phyloP scores from a whole-genome alignment of 1,140 invertebrate species.

The Gonatopus flavifemur region DNA sequence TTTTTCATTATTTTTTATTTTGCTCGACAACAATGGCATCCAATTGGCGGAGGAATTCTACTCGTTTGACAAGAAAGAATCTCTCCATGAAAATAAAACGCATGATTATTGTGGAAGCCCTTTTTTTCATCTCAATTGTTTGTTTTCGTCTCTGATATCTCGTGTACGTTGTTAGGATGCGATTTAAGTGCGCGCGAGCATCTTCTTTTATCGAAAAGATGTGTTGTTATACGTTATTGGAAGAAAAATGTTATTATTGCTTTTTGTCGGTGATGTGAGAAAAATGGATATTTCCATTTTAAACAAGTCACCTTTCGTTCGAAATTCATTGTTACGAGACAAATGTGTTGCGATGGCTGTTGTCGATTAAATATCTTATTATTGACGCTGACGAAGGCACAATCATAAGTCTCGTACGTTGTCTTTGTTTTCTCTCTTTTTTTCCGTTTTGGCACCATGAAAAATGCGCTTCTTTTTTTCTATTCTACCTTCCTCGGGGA shows the following conservation, averaged over 20 bases:
- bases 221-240: constrained; percentile 9
- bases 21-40: too few relatives aligned
- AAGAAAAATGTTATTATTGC: constrained; percentile 40
- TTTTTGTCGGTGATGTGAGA: constrained; percentile 13
- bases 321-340: constrained; percentile 33
- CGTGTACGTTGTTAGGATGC: constrained; percentile 15
- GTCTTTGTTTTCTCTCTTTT: constrained; percentile 27
- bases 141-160: constrained; percentile 5
- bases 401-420: constrained; percentile 49
- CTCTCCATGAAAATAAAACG: too few relatives aligned
- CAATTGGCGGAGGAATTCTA: too few relatives aligned
- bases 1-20: too few relatives aligned
- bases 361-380: too few relatives aligned
- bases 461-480: constrained; percentile 34
- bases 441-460: constrained; percentile 51
- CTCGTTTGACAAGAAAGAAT: too few relatives aligned
- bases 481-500: too few relatives aligned
- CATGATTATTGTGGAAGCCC: too few relatives aligned
- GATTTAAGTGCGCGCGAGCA: too few relatives aligned
- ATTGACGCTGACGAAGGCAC: constrained; percentile 56
- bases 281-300: constrained; percentile 3
- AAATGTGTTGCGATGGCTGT: constrained; percentile 35
- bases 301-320: too few relatives aligned
- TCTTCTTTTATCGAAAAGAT: constrained; percentile 27
- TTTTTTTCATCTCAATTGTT: too few relatives aligned